Evolutionary conservation across 1,140 invertebrate species (phyloP).

Genomic region (Stegodyphus mimosarum): DNA sequence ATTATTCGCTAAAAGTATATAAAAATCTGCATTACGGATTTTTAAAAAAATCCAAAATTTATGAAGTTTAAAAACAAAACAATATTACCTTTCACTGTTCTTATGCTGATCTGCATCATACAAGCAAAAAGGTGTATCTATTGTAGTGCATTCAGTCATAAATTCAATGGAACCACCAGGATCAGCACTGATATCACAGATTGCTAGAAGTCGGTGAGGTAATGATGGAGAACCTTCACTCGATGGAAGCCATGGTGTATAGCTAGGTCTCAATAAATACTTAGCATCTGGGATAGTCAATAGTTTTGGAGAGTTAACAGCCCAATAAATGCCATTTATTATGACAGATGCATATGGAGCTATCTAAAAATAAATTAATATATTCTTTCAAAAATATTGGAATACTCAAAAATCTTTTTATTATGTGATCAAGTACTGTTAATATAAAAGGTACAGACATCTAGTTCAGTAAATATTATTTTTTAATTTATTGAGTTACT

Average conservation of each 20-base stretch:
- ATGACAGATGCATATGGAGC: slow-evolving; percentile 97
- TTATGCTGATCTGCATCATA: slow-evolving; percentile 99
- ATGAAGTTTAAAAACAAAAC: neutral
- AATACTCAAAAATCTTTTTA: too few species aligned
- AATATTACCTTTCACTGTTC: slow-evolving; percentile 85
- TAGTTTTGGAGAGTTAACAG: slow-evolving; percentile 93
- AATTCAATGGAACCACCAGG: slow-evolving; percentile 99
- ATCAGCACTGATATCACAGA: slow-evolving; percentile 99
- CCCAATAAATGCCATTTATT: slow-evolving; percentile 99
- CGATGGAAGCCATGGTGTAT: slow-evolving; percentile 92
- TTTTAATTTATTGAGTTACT: too few species aligned
- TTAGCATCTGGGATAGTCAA: slow-evolving; percentile 98
- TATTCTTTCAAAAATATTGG: neutral
- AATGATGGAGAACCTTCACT: slow-evolving; percentile 81
- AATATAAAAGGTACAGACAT: too few species aligned
- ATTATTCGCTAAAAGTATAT: too few species aligned
- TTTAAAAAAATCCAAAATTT: neutral
- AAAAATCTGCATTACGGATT: neutral
- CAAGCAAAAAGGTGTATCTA: slow-evolving; percentile 97
- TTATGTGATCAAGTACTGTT: too few species aligned
- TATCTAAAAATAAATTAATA: slow-evolving; percentile 75
- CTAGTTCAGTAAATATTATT: too few species aligned
- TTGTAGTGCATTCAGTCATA: slow-evolving; percentile 99
- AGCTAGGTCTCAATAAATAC: slow-evolving; percentile 84
- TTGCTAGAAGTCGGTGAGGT: slow-evolving; percentile 82